A percentile compares a stretch with the other conserved stretches of the same genome.
Evolutionary conservation across 2,113 vertebrate genomes (phyloP).

Genomic region (Fulmarus glacialis): DNA sequence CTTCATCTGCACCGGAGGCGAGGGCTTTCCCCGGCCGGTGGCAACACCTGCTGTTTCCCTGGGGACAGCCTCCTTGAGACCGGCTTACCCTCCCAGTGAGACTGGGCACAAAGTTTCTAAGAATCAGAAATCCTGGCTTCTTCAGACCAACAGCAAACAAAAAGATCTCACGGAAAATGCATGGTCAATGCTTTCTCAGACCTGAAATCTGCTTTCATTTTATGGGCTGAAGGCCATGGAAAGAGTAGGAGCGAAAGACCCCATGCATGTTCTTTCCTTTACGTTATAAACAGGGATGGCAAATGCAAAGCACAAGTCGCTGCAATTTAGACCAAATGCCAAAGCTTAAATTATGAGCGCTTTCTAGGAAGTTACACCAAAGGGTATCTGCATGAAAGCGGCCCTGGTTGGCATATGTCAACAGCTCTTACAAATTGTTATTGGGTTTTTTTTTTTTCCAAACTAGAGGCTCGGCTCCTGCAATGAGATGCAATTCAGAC

Average conservation of each 20-base stretch:
- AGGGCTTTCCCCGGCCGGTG: neutral
- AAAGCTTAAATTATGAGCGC: neutral
- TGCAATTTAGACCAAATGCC: neutral
- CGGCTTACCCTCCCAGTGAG: neutral
- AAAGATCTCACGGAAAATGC: neutral
- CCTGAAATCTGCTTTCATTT: neutral
- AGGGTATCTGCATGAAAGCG: neutral
- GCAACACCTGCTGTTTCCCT: neutral
- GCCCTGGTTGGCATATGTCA: neutral
- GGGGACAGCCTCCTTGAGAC: neutral
- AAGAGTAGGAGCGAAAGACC: neutral
- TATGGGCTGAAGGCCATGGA: fast-evolving
- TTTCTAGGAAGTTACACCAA: neutral
- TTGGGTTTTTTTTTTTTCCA: neutral
- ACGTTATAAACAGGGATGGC: neutral
- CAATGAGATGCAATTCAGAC: neutral
- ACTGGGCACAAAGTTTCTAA: neutral
- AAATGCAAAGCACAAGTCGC: neutral
- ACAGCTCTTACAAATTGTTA: too few species aligned
- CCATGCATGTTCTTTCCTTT: neutral
- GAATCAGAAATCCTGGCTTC: neutral
- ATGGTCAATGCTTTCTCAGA: neutral
- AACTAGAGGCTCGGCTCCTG: neutral
- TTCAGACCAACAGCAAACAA: neutral
- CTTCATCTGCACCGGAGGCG: fast-evolving